phyloP scores from a whole-genome alignment of 2,113 vertebrate genomes.

The Melanocharis versteri region DNA sequence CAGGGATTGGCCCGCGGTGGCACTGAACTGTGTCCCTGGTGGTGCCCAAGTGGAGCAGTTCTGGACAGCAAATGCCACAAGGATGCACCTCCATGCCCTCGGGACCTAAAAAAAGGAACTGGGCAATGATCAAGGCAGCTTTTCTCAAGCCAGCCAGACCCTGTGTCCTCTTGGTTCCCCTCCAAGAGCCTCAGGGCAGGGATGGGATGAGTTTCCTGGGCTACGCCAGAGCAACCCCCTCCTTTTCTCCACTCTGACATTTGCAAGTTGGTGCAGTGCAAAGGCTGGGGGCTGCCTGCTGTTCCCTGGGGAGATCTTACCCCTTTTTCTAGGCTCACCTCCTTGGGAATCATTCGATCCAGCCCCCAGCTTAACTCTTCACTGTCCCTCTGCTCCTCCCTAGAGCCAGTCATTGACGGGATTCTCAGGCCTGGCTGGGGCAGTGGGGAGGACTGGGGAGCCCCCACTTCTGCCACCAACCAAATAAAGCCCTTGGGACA shows the following conservation, averaged over 20 bases:
- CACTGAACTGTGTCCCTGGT: accelerated
- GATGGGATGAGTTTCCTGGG: not conserved
- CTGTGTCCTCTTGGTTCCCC: not conserved
- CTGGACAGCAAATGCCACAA: not conserved
- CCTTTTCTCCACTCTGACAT: not conserved
- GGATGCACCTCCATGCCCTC: accelerated
- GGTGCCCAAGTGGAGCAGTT: not conserved
- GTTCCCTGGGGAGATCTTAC: not conserved
- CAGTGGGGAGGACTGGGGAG: too few relatives aligned
- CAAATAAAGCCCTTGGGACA: not conserved
- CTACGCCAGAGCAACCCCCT: not conserved
- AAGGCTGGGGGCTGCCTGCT: not conserved
- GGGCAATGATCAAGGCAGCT: not conserved
- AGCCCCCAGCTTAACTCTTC: not conserved
- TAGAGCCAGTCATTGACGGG: not conserved
- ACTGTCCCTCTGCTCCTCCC: not conserved
- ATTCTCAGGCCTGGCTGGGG: not conserved
- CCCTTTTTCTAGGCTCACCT: not conserved
- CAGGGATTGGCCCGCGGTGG: accelerated
- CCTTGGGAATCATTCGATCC: not conserved
- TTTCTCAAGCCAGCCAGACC: not conserved
- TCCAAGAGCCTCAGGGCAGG: not conserved
- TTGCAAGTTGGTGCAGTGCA: not conserved
- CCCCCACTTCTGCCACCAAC: not conserved
- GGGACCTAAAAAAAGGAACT: not conserved